Base-by-base conservation (phyloP, 2,888 invertebrate genomes). In the Parnassius smintheus region DNA sequence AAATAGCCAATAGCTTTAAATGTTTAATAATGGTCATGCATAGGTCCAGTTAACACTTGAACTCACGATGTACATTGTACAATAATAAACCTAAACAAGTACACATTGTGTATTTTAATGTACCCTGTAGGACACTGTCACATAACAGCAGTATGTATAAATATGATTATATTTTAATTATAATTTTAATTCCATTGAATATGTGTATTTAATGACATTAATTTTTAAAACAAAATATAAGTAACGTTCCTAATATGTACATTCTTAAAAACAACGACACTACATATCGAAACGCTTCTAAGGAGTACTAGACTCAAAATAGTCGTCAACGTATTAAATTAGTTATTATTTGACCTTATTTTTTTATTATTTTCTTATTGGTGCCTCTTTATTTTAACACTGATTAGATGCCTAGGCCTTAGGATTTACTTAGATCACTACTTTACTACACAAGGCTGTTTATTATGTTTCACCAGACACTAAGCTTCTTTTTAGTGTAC, bases 401-500 rank as follows among this genome's bases (percentile, higher is more conserved):
- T 79, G 82, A 73, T 86, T 91, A 91, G 91, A 88, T 90, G 90
- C 91, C 80, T 91, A 91, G 89, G 91, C 91, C 82, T 85, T 91
- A 91, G 91, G 91, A 87, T 83, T 88, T 78, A 86, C 75, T 87
- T 91, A 91, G 91, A 80, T 89, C 89, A 91, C 89, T 80, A 87
- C 84, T 87, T 89, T 89, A 87, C 88, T 81, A 91, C 90, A 91
- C 90, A 79, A 85, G 88, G 91, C 91, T 91, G 91, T 86, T 81
- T 77, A 81, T 76, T 90, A 87, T 90, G 90, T 91, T 91, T 87
- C 88, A 91, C 89, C 72, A 76, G 80, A 91, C 91, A 91, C 91
- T 82, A 77, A 89, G 91, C 91, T 91, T 91, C 79, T 91, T 91
- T 86, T 90, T 91, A 91, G 91, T 84, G 83, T 86, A 91, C 88